Evolutionary conservation across 2,113 vertebrate species (phyloP), one percentile per base, ranked within the genome.

Genomic region (Mesocricetus auratus): DNA sequence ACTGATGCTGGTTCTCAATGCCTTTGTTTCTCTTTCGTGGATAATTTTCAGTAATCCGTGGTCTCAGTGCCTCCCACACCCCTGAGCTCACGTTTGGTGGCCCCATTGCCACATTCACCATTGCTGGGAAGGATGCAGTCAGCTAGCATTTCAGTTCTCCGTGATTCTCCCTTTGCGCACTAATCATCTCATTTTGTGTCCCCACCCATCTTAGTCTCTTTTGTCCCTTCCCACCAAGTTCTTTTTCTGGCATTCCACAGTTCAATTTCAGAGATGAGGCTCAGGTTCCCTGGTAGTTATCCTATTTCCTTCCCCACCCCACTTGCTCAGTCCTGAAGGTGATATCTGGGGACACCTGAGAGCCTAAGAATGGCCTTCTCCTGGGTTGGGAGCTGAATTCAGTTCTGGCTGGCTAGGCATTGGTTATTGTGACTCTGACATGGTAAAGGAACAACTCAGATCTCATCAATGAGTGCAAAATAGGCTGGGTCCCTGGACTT

Each of bases 71-170:
- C 66, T 58, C 77, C 47, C 33, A 42, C 1, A 7, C 1, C 42
- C 19, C 21, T 17, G 66, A 82, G 0, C 11, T 42, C 56, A 24
- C 1, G 33, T 69, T 68, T 73, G 0, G 15, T 13, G 58, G 71
- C 58, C 5, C 3, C 62, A 5, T 8, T 0, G 2, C 56, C 5
- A 7, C 45, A 10, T 8, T 22, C 7, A 0, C n/a, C 21, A 12
- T 26, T 13, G 69, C 74, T 45, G 60, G 2, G 0, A 26, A 81
- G 81, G 62, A 42, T 22, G 9, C 8, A 5, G 58, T 17, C 0
- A 9, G 45, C 68, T 0, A 15, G 73, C 24, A 2, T 45, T 50
- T 86, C 9, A 36, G 56, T 47, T 62, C 64, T 77, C 45, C 13
- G 5, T 17, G 6, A 47, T 53, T 79, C 33, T 53, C 50, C 60